Evolutionary conservation across 2,113 vertebrate species (phyloP).

Genomic region (Elephas maximus): DNA sequence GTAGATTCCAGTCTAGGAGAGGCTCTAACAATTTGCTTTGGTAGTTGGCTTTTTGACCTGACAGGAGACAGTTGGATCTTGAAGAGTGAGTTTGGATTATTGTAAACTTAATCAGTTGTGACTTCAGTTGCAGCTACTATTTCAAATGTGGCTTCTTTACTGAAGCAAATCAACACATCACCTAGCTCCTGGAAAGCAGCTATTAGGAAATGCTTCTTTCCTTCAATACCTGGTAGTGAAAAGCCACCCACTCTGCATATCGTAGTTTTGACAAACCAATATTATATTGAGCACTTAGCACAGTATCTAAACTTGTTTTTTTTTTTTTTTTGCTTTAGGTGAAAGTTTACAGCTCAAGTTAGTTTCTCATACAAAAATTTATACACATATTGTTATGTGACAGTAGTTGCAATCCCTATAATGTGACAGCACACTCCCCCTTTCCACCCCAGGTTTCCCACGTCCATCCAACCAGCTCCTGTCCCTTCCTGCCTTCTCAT

Average conservation of each 20-base stretch:
- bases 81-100: neutral
- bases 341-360: too few species aligned
- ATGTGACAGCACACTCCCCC: too few species aligned
- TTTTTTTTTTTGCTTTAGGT: too few species aligned
- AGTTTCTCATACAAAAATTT: too few species aligned
- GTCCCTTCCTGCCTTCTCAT: too few species aligned
- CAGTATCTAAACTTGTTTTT: neutral
- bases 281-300: neutral
- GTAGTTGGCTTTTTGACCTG: neutral
- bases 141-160: neutral
- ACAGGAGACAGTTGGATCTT: neutral
- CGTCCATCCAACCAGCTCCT: too few species aligned
- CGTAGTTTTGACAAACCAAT: constrained; percentile 1
- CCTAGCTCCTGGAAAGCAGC: neutral
- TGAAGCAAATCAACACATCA: neutral
- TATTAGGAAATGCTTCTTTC: neutral
- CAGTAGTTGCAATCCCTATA: too few species aligned
- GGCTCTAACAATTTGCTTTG: too few species aligned
- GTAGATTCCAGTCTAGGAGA: too few species aligned
- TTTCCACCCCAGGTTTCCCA: too few species aligned
- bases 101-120: neutral
- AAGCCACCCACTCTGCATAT: neutral
- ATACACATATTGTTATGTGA: too few species aligned
- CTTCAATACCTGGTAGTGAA: neutral
- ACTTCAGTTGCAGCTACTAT: neutral